A percentile compares a stretch with the other conserved stretches of the same genome.
These are phyloP conservation scores for Tamandua tetradactyla DNA, from an alignment of 2,797 vertebrate species.

Conservation along the genomic window DNA sequence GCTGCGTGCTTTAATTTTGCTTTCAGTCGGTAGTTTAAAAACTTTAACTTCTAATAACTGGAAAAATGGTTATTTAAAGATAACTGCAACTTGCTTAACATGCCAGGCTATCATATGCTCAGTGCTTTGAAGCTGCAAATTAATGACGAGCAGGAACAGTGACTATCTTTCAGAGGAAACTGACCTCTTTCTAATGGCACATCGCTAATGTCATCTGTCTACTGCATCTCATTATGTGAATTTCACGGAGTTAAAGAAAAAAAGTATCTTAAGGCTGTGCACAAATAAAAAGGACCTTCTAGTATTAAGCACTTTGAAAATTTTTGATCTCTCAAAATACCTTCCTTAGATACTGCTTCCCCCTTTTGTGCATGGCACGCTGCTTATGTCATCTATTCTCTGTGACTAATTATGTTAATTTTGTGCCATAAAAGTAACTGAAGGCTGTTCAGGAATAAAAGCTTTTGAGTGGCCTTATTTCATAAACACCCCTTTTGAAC, in stretches of 20 bases:
- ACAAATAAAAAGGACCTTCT: slow-evolving; percentile 99
- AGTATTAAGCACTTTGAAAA: slow-evolving; percentile 97
- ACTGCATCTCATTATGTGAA: slow-evolving; percentile 98
- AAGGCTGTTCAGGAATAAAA: slow-evolving; percentile 91
- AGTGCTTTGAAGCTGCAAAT: slow-evolving; percentile 98
- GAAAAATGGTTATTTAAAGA: slow-evolving; percentile 94
- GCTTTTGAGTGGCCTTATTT: slow-evolving; percentile 90
- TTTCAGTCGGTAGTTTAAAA: slow-evolving; percentile 90
- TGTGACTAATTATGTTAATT: slow-evolving; percentile 94
- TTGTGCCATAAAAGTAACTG: slow-evolving; percentile 92
- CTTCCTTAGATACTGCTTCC: slow-evolving; percentile 91
- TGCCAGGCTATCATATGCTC: slow-evolving; percentile 94
- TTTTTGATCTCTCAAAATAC: slow-evolving; percentile 97
- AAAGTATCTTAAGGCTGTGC: slow-evolving; percentile 98
- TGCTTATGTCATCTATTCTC: slow-evolving; percentile 91
- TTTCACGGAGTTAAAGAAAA: slow-evolving; percentile 90
- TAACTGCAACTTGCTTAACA: slow-evolving; percentile 96
- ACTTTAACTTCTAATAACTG: slow-evolving; percentile 93
- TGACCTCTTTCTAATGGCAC: slow-evolving; percentile 98
- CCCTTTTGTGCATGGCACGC: slow-evolving; percentile 88
- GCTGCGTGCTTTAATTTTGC: slow-evolving; percentile 88
- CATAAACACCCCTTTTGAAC: slow-evolving; percentile 91
- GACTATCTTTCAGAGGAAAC: slow-evolving; percentile 95
- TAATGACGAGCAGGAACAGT: slow-evolving; percentile 97
- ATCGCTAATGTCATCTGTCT: slow-evolving; percentile 95